Percentiles rank a stretch among this genome's conserved stretches.
Evolutionary conservation across 2,113 vertebrate species (phyloP).

Genomic region (Isurus oxyrinchus): DNA sequence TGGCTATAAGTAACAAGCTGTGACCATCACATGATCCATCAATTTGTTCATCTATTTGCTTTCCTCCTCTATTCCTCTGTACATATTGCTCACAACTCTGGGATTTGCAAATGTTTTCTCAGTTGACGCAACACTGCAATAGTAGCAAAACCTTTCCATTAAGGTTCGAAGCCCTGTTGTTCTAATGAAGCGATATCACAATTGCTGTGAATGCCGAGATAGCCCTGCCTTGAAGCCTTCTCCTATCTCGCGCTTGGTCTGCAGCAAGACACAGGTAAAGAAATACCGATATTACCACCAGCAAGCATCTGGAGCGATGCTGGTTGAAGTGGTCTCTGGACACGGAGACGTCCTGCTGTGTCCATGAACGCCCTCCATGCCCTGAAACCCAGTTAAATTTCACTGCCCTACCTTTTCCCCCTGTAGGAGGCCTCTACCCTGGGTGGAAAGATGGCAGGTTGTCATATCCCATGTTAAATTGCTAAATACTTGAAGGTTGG

Average conservation of each 20-base stretch:
- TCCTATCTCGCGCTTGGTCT: background rate
- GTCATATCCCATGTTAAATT: background rate
- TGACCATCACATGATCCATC: too few relatives aligned
- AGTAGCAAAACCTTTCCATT: background rate
- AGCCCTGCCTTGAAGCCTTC: background rate
- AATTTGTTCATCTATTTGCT: background rate
- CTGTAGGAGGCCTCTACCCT: too few relatives aligned
- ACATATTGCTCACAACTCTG: background rate
- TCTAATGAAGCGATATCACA: background rate
- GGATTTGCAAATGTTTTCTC: background rate
- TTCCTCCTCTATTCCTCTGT: background rate
- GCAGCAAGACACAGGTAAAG: background rate
- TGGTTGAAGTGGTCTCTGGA: too few relatives aligned
- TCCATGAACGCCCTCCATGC: too few relatives aligned
- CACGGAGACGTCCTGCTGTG: too few relatives aligned
- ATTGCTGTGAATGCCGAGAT: background rate
- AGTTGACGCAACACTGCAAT: background rate
- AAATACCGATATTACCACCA: background rate
- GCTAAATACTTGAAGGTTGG: background rate
- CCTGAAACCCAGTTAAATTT: too few relatives aligned
- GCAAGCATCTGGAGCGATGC: too few relatives aligned
- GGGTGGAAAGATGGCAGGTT: background rate
- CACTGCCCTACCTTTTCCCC: too few relatives aligned
- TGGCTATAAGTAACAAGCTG: background rate
- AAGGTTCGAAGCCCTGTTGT: background rate